Evolutionary conservation across 2,113 vertebrate species (phyloP), one percentile per base, ranked within the genome.

Genomic region (Psettodes erumei): DNA sequence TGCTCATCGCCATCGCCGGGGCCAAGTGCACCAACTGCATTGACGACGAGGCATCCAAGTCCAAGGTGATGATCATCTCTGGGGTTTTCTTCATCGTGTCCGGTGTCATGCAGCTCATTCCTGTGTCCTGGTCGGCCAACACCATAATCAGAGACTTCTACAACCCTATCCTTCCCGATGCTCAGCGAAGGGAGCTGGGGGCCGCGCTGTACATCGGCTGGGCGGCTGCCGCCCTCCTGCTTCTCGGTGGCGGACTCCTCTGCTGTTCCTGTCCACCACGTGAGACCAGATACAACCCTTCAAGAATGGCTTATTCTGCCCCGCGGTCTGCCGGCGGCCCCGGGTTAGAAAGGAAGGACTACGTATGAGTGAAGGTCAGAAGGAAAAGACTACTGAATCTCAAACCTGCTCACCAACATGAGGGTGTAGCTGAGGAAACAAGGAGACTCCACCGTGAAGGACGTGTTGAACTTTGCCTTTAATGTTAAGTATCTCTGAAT

Each of bases 1-100:
- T 94, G 60, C 77, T 94, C 23, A 81, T 94, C n/a, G 89, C 88
- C 83, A 91, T 94, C 32, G 85, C 89, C 4, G 94, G 94, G 21
- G 94, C 94, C 50, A 94, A 94, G 75, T 94, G 94, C 91, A 94
- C 94, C 71, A 94, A 94, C 83, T 94, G 94, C 82, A 94, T 94
- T 1, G 93, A 94, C 0, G 93, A 94, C 0, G 93, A 94, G 78
- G 82, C 90, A 0, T 88, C 92, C 76, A 94, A 94, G 71, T 79
- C 93, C 32, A 93, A 93, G 67, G 91, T 94, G 68, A 93, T 94
- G 92, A 94, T 94, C 53, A 45, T 94, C 58, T 93, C 92, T 0
- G 94, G 94, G 6, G 87, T 94, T 3, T 87, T 94, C 77, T 94
- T 94, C 86, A 92, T 94, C 5, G 72, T 93, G 2, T 83, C 94